phyloP scores from a whole-genome alignment of 2,113 vertebrate genomes.

The Pionites leucogaster region DNA sequence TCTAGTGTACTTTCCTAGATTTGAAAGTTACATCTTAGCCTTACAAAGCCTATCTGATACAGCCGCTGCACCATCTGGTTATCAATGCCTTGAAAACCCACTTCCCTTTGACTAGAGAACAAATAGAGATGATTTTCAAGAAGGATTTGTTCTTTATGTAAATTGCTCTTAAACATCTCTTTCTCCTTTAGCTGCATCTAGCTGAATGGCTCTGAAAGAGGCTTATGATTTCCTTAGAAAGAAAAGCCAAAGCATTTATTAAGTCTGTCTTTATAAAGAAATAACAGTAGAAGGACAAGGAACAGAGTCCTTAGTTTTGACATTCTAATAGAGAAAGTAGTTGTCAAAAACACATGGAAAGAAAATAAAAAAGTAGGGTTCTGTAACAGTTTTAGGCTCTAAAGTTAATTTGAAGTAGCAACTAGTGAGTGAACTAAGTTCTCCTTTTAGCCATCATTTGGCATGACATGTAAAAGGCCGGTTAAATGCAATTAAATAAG shows the following conservation, averaged over 20 bases:
- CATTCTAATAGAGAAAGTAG: not conserved
- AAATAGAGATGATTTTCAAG: constrained; percentile 68
- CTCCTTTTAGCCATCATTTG: not conserved
- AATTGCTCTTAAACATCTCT: constrained; percentile 56
- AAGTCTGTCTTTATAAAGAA: constrained; percentile 8
- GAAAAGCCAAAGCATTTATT: constrained; percentile 30
- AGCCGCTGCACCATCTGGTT: constrained; percentile 50
- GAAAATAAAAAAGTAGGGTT: not conserved
- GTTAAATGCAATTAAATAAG: not conserved
- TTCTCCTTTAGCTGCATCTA: constrained; percentile 35
- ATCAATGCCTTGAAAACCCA: constrained; percentile 8
- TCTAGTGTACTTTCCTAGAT: constrained; percentile 13
- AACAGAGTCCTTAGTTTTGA: not conserved
- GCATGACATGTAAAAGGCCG: not conserved
- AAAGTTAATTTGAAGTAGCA: not conserved
- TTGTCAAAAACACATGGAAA: not conserved
- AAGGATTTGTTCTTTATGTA: constrained; percentile 56
- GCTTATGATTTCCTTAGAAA: constrained; percentile 24
- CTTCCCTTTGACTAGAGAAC: constrained; percentile 58
- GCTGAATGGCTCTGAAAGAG: constrained; percentile 22
- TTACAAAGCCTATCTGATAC: constrained; percentile 56
- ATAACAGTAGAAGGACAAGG: not conserved
- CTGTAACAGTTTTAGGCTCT: not conserved
- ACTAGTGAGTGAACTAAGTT: not conserved
- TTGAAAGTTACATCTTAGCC: constrained; percentile 39